Base-by-base conservation (phyloP, 2,113 vertebrate species). In the Genyomyrus donnyi region DNA sequence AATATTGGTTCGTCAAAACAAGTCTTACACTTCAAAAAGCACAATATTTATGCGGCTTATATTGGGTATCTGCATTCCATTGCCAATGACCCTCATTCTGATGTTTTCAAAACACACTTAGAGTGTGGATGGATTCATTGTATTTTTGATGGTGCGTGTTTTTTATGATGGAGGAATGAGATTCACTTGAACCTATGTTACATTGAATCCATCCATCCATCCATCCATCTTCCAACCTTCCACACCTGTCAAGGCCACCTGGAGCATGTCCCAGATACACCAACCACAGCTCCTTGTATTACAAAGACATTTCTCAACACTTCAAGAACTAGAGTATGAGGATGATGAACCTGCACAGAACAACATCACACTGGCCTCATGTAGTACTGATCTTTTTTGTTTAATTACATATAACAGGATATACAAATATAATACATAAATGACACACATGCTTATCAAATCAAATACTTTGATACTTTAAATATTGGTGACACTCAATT, bases 381-480 rank as follows among this genome's bases (percentile, higher is more conserved):
- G 13, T 80, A 80, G 1, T 80, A 42, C 35, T 80, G 74, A 42
- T 80, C 35, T 19, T 80, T 85, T 27, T 77, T 6, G 31, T 39
- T 86, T 48, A 86, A 84, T 88, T 62, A 85, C 70, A 90, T 52
- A 88, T 48, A 88, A 88, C 62, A 85, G n/a, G 87, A 85, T 70
- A 88, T 62, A 87, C 56, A 87, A 87, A 88, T 48, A 42, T 56
- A 35, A 8, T 88, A 74, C 74, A 70, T 52, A 48, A 84, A 88
- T 80, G 45, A 62, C 87, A 84, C 50, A 83, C 70, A 84, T 88
- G 88, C 74, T 83, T 84, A 39, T 45, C 35, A 31, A 39, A 11
- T 17, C 66, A 17, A 87, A 87, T 6, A n/a, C 49, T 56, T 87
- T 87, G 27, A 7, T 56, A 19, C 50, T 87, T 87, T 35, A 31